Evolutionary conservation across 2,797 vertebrate species (phyloP), one percentile per base, ranked within the genome.

Genomic region (Orestias chungarensis): DNA sequence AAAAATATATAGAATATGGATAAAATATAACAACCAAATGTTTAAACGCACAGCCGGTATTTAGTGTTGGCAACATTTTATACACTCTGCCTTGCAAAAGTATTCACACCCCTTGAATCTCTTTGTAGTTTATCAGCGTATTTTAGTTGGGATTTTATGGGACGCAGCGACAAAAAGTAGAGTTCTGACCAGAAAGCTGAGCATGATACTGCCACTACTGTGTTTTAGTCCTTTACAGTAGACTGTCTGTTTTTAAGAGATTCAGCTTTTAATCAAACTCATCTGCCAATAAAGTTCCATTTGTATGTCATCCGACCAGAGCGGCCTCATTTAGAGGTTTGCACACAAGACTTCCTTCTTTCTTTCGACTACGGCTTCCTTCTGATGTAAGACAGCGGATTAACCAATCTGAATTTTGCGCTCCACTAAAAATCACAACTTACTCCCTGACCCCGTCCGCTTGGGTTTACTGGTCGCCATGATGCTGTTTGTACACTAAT

Each of bases 21-120:
- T 50, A 4, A 12, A 52, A 66, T 44, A 46, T 9, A 11, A 29
- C 9, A 15, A 57, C 10, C 18, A 33, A 57, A 57, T 33, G 29
- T 15, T 50, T 6, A 8, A 52, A 38, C 11, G 8, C 1, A 64
- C 50, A 52, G 50, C 11, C 40, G 17, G n/a, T 25, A 25, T 38
- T 40, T 52, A 68, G 35, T 47, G 9, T 29, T 40, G 64, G 29
- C 17, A 20, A 42, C 17, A 42, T 40, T 31, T 68, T 61, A 78
- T 79, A 62, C 74, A 67, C 78, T n/a, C n/a, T 73, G 77, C 55
- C 31, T 23, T 23, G 55, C 55, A 35, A 35, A 59, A 23, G 55
- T 59, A 20, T 62, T 62, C 35, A 40, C 23, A 25, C 7, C 59
- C 35, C 23, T 1, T 42, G 38, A 62, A 8, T 14, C 3, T 15